phyloP scores from a whole-genome alignment of 1,140 invertebrate species.

The Saccostrea cuccullata region DNA sequence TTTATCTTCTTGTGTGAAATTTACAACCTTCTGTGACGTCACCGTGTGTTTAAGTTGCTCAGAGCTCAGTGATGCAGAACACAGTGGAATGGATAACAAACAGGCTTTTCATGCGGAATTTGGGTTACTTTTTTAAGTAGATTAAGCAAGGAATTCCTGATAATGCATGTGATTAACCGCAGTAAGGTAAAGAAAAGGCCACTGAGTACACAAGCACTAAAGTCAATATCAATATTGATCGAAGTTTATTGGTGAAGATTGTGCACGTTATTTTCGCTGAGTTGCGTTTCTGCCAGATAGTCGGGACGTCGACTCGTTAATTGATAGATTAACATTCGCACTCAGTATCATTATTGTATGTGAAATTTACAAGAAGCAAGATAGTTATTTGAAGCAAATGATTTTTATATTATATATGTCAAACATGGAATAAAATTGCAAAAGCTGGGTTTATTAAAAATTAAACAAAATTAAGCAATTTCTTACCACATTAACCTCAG shows the following conservation, averaged over 20 bases:
- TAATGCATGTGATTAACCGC: slow-evolving; percentile 17
- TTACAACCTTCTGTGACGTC: slow-evolving; percentile 7
- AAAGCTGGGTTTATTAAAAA: no score
- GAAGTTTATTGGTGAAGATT: not conserved
- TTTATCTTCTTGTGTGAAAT: slow-evolving; percentile 28
- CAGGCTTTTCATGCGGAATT: not conserved
- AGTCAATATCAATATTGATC: not conserved
- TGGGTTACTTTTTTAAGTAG: not conserved
- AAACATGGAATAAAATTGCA: no score
- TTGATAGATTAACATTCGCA: not conserved
- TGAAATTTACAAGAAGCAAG: not conserved
- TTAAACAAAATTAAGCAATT: no score
- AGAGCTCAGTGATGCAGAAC: slow-evolving; percentile 9
- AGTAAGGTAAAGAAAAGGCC: not conserved
- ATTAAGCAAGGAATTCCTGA: slow-evolving; percentile 6
- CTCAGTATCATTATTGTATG: not conserved
- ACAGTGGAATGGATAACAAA: not conserved
- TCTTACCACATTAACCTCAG: no score
- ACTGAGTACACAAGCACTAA: not conserved
- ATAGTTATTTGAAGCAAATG: no score
- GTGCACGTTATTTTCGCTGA: not conserved
- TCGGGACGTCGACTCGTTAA: not conserved
- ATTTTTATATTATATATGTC: no score
- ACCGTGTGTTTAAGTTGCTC: not conserved
- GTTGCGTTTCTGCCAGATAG: not conserved